A percentile compares a stretch with the other conserved stretches of the same genome.
These are phyloP conservation scores for Metellina segmentata DNA, from an alignment of 2,888 invertebrate genomes.

Conservation along the genomic window DNA sequence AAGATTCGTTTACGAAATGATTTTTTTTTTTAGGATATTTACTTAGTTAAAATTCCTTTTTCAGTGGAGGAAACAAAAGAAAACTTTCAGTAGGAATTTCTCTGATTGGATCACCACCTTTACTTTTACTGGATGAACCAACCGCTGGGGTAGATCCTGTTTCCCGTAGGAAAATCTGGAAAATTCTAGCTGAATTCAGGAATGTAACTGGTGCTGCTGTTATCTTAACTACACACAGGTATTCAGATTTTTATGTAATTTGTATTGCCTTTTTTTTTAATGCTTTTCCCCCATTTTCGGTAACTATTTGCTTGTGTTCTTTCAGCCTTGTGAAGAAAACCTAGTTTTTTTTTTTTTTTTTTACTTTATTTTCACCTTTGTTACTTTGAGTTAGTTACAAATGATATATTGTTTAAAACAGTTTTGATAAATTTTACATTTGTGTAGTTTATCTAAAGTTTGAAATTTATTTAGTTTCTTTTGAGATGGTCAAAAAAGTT, in stretches of 20 bases:
- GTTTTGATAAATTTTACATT: too few relatives aligned
- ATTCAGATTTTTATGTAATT: background rate
- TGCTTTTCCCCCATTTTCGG: background rate
- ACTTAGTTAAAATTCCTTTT: conserved; percentile 15
- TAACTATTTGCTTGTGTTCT: background rate
- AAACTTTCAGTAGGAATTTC: conserved; percentile 78
- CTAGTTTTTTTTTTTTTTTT: background rate
- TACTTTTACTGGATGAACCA: conserved; percentile 77
- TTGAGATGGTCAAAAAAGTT: too few relatives aligned
- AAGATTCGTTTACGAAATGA: background rate
- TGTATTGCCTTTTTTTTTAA: background rate
- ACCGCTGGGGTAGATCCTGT: conserved; percentile 78
- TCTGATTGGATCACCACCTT: conserved; percentile 77
- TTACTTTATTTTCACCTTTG: background rate
- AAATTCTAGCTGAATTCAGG: conserved; percentile 72
- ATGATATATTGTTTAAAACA: too few relatives aligned
- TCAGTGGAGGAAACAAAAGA: conserved; percentile 78
- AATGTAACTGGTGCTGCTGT: conserved; percentile 74
- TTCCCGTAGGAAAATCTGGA: conserved; percentile 78
- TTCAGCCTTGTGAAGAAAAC: background rate
- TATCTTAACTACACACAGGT: conserved; percentile 77
- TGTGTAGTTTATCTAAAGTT: too few relatives aligned
- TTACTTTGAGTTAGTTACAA: too few relatives aligned
- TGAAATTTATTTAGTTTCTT: too few relatives aligned
- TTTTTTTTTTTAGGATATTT: background rate